Evolutionary conservation across 2,113 vertebrate species (phyloP).

Genomic region (Carollia perspicillata): DNA sequence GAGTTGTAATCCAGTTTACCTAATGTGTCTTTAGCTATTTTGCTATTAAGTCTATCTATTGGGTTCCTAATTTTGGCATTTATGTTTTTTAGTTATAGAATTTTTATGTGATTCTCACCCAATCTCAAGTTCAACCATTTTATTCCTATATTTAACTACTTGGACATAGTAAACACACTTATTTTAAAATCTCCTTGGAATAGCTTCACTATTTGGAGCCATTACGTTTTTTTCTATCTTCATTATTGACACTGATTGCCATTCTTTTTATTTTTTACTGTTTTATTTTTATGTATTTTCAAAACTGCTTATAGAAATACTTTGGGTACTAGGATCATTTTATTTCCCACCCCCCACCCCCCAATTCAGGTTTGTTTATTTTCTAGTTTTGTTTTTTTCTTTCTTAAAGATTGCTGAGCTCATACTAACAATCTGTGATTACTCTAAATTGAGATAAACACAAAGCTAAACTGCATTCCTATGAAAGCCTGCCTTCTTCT

Average conservation of each 20-base stretch:
- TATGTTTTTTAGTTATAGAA: not conserved
- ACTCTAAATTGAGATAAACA: not conserved
- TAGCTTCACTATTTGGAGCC: not conserved
- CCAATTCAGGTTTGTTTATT: not conserved
- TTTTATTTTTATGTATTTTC: not conserved
- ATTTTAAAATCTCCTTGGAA: not conserved
- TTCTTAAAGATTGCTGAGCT: not conserved
- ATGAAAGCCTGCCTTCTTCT: not conserved
- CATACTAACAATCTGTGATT: not conserved
- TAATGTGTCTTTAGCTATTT: not conserved
- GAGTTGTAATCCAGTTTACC: not conserved
- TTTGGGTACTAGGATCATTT: not conserved
- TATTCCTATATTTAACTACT: not conserved
- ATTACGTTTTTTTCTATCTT: not conserved
- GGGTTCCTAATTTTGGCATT: not conserved
- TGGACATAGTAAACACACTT: not conserved
- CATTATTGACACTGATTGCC: not conserved
- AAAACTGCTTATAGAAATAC: not conserved
- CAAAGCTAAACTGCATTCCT: not conserved
- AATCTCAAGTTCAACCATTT: not conserved
- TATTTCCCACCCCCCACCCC: fast-evolving
- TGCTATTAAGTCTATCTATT: not conserved
- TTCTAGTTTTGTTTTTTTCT: not conserved
- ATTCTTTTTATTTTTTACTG: not conserved
- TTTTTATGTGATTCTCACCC: not conserved